These are phyloP conservation scores for Hydropotes inermis DNA, from an alignment of 2,113 vertebrate genomes.

Conservation along the genomic window DNA sequence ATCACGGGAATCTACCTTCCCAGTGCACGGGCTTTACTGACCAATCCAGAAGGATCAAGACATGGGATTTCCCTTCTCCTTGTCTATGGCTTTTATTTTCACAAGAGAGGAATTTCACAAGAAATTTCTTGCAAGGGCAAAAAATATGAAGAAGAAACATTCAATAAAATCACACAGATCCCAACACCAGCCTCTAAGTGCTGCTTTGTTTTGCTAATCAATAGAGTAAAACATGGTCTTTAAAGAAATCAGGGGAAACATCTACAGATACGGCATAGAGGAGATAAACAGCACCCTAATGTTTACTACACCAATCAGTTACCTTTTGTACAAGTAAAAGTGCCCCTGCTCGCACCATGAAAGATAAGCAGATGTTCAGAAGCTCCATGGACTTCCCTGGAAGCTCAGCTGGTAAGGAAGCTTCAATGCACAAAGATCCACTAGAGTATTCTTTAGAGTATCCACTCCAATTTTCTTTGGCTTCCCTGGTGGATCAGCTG, in stretches of 20 bases:
- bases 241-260: neutral
- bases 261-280: neutral
- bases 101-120: neutral
- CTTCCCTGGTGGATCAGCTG: neutral
- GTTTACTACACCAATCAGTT: neutral
- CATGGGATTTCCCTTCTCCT: neutral
- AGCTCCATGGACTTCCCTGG: neutral
- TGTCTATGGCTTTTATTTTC: neutral
- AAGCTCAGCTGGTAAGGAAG: neutral
- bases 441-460: no score
- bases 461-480: neutral
- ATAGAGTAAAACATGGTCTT: neutral
- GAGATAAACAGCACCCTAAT: neutral
- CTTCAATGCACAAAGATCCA: neutral
- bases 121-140: neutral
- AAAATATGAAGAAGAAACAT: neutral
- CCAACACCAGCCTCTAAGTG: neutral
- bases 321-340: neutral
- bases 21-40: neutral
- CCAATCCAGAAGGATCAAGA: neutral
- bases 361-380: neutral
- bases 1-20: neutral
- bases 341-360: neutral
- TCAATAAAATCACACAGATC: neutral
- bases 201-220: conserved; percentile 4